These are phyloP conservation scores for Nezara viridula DNA, from an alignment of 2,888 invertebrate species.

Conservation along the genomic window DNA sequence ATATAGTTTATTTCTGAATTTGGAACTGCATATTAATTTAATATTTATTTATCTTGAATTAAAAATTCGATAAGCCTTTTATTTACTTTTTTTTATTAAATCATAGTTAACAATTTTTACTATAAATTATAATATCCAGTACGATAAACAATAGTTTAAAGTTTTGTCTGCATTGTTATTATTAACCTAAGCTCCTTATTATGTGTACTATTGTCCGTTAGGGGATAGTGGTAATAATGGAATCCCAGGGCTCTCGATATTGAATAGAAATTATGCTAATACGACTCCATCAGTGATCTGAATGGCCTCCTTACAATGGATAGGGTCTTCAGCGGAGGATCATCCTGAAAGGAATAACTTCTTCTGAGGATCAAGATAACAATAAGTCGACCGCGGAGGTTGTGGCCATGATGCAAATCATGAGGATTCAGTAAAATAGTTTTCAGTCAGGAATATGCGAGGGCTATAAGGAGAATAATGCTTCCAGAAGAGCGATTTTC, in stretches of 20 bases:
- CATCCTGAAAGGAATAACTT: not conserved
- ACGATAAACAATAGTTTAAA: not conserved
- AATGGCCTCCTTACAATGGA: conserved; percentile 15
- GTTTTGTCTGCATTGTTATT: not conserved
- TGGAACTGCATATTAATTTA: too few relatives aligned
- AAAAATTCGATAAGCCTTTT: too few relatives aligned
- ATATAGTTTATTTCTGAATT: too few relatives aligned
- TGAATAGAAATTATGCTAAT: conserved; percentile 41
- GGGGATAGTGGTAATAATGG: not conserved
- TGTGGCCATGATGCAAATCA: not conserved
- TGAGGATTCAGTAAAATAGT: not conserved
- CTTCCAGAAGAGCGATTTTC: not conserved
- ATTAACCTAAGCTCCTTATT: not conserved
- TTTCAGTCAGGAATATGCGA: not conserved
- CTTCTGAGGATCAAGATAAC: not conserved
- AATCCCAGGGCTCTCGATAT: not conserved
- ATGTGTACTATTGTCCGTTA: not conserved
- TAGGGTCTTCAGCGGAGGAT: not conserved
- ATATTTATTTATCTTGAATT: too few relatives aligned
- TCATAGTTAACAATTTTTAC: too few relatives aligned
- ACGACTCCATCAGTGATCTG: conserved; percentile 1
- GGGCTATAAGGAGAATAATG: not conserved
- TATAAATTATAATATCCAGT: too few relatives aligned
- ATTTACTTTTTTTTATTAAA: too few relatives aligned
- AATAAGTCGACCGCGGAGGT: not conserved